phyloP scores from a whole-genome alignment of 2,113 vertebrate genomes.

The Anhinga anhinga region DNA sequence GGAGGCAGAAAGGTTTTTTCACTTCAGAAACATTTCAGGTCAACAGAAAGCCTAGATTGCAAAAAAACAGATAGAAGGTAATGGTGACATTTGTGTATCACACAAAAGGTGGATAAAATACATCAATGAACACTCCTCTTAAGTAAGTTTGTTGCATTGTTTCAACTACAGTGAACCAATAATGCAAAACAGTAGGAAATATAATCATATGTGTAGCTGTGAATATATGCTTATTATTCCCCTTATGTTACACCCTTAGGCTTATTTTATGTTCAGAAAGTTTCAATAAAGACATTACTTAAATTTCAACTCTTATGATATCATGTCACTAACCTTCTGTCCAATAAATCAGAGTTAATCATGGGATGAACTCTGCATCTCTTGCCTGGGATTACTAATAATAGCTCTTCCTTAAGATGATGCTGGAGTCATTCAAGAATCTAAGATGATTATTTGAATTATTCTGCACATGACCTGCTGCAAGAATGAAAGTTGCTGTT shows the following conservation, averaged over 20 bases:
- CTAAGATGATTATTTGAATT: not conserved
- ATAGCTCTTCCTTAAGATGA: not conserved
- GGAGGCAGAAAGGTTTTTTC: not conserved
- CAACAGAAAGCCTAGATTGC: not conserved
- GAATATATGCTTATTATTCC: not conserved
- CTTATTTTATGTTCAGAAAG: constrained; percentile 8
- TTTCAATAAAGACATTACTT: not conserved
- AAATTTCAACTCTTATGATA: constrained; percentile 17
- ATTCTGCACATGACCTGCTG: not conserved
- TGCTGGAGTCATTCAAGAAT: not conserved
- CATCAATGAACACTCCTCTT: not conserved
- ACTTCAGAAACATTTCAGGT: not conserved
- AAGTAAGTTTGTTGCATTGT: not conserved
- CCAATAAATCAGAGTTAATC: constrained; percentile 29
- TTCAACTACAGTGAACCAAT: not conserved
- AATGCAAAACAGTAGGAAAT: not conserved
- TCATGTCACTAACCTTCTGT: not conserved
- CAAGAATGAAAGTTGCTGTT: not conserved
- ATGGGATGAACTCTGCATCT: not conserved
- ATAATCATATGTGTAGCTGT: not conserved
- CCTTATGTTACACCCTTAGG: not conserved
- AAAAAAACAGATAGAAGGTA: not conserved
- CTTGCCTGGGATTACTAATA: not conserved
- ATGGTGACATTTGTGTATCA: not conserved
- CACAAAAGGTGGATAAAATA: not conserved